A percentile compares a stretch with the other conserved stretches of the same genome.
Evolutionary conservation across 2,797 vertebrate genomes (phyloP).

Genomic region (Chanos chanos): DNA sequence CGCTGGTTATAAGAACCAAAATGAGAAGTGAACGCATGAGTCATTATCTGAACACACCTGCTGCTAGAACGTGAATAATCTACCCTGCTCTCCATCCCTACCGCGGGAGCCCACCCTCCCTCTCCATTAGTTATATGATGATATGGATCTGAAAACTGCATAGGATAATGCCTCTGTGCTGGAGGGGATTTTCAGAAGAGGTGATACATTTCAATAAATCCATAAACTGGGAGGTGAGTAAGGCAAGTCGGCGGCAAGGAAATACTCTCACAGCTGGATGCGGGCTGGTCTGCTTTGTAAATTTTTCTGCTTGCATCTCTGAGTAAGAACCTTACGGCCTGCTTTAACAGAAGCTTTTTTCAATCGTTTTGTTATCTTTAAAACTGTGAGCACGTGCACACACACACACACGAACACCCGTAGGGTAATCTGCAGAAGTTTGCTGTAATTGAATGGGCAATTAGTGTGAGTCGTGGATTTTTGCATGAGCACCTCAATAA

Average conservation of each 20-base stretch:
- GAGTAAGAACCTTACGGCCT: too few relatives aligned
- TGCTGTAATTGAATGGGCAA: too few relatives aligned
- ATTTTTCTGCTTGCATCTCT: too few relatives aligned
- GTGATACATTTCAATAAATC: constrained; percentile 49
- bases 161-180: constrained; percentile 42
- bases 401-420: too few relatives aligned
- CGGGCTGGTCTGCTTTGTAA: too few relatives aligned
- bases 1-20: constrained; percentile 23
- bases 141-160: constrained; percentile 44
- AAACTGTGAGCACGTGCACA: too few relatives aligned
- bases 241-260: neutral
- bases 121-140: constrained; percentile 47
- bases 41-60: constrained; percentile 25
- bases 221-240: constrained; percentile 27
- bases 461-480: too few relatives aligned
- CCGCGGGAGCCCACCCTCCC: constrained; percentile 31
- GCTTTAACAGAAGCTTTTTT: too few relatives aligned
- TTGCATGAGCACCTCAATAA: too few relatives aligned
- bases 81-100: constrained; percentile 35
- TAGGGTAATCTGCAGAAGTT: too few relatives aligned
- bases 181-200: constrained; percentile 36
- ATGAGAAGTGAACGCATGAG: constrained; percentile 14
- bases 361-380: too few relatives aligned
- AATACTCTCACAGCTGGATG: constrained; percentile 13
- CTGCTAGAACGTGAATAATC: constrained; percentile 46